phyloP scores from a whole-genome alignment of 2,888 invertebrate genomes.

The Heliconius sara region DNA sequence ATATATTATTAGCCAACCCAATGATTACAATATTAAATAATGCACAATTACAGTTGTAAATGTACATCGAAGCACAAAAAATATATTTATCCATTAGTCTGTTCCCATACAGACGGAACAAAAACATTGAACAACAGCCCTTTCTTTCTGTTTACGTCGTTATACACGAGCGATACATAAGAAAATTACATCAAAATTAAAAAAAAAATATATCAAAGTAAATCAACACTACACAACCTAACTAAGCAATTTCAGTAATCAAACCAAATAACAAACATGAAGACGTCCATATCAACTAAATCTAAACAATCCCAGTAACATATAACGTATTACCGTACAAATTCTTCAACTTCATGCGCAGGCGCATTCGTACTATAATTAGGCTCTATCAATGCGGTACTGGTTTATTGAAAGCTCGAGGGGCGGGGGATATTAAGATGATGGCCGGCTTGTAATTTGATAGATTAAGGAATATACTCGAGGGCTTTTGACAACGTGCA shows the following conservation, averaged over 20 bases:
- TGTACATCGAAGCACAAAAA: too few relatives aligned
- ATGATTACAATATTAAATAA: background rate
- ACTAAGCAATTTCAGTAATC: constrained; percentile 33
- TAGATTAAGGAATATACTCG: constrained; percentile 80
- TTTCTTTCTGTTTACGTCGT: background rate
- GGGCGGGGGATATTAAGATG: constrained; percentile 82
- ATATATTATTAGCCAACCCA: background rate
- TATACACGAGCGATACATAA: background rate
- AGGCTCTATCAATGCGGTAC: constrained; percentile 80
- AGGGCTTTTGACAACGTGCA: constrained; percentile 67
- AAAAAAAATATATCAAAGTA: background rate
- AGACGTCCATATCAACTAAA: constrained; percentile 40
- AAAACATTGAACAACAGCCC: too few relatives aligned
- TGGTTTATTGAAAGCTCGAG: constrained; percentile 80
- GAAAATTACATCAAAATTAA: background rate
- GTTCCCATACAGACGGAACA: too few relatives aligned
- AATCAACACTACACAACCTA: background rate
- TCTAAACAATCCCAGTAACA: constrained; percentile 67
- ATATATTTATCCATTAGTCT: too few relatives aligned
- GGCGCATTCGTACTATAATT: constrained; percentile 72
- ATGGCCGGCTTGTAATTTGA: constrained; percentile 81
- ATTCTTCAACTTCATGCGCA: constrained; percentile 72
- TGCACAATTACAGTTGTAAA: too few relatives aligned
- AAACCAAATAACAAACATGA: constrained; percentile 41
- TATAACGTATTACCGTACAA: constrained; percentile 64